Evolutionary conservation across 2,888 invertebrate species (phyloP).

Genomic region (Drosophila fungiperda): DNA sequence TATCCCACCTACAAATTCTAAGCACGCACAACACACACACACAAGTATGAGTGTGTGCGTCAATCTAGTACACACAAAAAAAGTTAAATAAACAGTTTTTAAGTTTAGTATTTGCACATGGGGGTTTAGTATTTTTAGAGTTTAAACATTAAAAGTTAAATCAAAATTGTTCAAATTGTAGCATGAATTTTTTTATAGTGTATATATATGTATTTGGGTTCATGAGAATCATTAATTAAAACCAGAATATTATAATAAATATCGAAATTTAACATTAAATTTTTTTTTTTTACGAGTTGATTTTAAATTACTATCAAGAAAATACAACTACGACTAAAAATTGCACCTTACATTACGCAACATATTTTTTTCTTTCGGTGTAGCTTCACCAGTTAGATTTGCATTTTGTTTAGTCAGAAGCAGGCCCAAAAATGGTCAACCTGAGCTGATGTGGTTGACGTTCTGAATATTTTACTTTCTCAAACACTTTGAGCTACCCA

Average conservation of each 20-base stretch:
- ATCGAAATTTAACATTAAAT: not conserved
- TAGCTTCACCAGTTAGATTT: slow-evolving; percentile 19
- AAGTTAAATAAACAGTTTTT: not conserved
- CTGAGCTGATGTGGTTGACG: slow-evolving; percentile 15
- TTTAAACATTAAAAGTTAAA: not conserved
- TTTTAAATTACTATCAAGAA: not conserved
- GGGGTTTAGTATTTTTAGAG: not conserved
- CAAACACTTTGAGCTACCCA: slow-evolving; percentile 31
- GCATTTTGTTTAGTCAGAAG: slow-evolving; percentile 33
- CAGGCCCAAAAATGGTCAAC: slow-evolving; percentile 25
- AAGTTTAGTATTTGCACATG: not conserved
- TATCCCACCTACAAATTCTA: slow-evolving; percentile 30
- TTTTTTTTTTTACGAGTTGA: not conserved
- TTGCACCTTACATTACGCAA: not conserved
- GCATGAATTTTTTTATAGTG: not conserved
- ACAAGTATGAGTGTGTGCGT: slow-evolving; percentile 1
- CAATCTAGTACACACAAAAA: not conserved
- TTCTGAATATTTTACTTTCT: slow-evolving; percentile 29
- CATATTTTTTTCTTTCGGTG: not conserved
- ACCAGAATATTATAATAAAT: not conserved
- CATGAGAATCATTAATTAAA: not conserved
- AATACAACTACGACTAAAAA: not conserved
- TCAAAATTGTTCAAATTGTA: not conserved
- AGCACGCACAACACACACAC: slow-evolving; percentile 26
- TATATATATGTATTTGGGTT: not conserved